Conservation (phyloP, 2,113 vertebrate genomes). For the Pelmatolapia mariae region DNA sequence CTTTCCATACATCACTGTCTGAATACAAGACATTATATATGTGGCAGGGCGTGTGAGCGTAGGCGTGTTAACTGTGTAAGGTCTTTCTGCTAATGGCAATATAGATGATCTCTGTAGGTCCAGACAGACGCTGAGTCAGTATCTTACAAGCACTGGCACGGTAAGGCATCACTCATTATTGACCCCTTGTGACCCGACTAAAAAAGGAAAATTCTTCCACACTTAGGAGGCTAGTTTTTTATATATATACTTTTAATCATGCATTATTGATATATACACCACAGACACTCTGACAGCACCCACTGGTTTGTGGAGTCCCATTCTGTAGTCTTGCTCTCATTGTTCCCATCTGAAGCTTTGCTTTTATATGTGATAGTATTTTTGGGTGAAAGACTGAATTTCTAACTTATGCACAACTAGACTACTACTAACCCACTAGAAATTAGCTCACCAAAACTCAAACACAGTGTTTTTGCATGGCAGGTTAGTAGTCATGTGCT, state of each 20-base stretch:
- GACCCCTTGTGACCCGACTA: not conserved
- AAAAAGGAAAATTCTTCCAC: not conserved
- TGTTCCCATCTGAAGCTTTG: not conserved
- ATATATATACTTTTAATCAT: not conserved
- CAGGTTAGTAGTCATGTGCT: fast-evolving
- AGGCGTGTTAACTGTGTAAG: not conserved
- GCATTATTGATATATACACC: not conserved
- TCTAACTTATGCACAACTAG: not conserved
- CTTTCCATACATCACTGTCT: not conserved
- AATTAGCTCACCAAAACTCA: not conserved
- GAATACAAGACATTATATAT: not conserved
- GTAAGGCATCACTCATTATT: not conserved
- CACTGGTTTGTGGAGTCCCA: not conserved
- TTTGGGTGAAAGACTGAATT: not conserved
- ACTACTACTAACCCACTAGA: not conserved
- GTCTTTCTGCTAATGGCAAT: not conserved
- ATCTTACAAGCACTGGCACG: not conserved
- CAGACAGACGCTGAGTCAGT: not conserved
- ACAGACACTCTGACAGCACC: not conserved
- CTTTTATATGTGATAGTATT: not conserved
- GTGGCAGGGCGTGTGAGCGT: not conserved
- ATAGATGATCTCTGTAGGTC: not conserved
- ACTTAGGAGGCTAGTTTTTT: not conserved
- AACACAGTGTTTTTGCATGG: not conserved
- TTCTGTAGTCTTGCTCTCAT: not conserved